phyloP scores from a whole-genome alignment of 2,113 vertebrate species.

The Gyps fulvus region DNA sequence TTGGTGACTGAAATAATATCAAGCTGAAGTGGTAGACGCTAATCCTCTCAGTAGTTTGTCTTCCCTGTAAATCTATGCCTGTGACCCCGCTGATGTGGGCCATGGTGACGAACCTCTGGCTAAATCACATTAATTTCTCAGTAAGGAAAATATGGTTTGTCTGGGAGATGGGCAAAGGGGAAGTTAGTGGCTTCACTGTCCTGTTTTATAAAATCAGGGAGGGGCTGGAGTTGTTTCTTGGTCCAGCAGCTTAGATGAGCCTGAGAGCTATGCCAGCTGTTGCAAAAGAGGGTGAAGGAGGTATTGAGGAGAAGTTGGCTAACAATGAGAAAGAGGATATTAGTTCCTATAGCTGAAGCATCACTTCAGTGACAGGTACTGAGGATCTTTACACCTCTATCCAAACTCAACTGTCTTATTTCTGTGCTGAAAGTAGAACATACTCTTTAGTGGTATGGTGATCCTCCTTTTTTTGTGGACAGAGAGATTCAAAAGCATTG shows the following conservation, averaged over 20 bases:
- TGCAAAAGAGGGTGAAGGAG: neutral
- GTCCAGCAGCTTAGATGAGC: neutral
- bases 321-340: neutral
- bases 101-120: neutral
- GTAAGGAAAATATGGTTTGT: neutral
- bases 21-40: neutral
- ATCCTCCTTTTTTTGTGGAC: neutral
- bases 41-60: neutral
- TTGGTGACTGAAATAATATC: neutral
- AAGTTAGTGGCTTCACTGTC: neutral
- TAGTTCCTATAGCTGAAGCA: neutral
- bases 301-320: neutral
- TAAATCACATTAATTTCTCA: neutral
- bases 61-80: neutral
- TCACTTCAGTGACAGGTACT: neutral
- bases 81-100: neutral
- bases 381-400: neutral
- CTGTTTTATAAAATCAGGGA: neutral
- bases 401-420: neutral
- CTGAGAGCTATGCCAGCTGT: neutral
- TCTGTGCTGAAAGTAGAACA: neutral
- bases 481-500: neutral
- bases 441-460: accelerated
- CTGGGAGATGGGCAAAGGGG: neutral
- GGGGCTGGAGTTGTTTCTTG: neutral